These are phyloP conservation scores for Bathynomus jamesi DNA, from an alignment of 1,140 invertebrate genomes.

Conservation along the genomic window DNA sequence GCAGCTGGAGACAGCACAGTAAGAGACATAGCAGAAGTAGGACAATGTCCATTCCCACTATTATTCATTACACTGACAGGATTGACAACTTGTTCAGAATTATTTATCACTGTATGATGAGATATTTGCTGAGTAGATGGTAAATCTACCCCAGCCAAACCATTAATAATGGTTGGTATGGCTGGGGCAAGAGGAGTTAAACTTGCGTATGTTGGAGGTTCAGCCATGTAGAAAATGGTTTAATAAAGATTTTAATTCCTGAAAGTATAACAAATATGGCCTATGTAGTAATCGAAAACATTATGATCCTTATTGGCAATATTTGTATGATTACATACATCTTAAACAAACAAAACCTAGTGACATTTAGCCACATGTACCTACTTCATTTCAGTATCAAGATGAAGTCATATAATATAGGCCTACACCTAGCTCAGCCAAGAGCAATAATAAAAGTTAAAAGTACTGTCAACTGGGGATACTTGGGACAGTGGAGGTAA, in stretches of 20 bases:
- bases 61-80: not conserved
- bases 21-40: not conserved
- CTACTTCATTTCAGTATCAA: too few relatives aligned
- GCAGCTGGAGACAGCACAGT: slow-evolving; percentile 5
- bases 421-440: too few relatives aligned
- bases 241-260: not conserved
- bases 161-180: slow-evolving; percentile 34
- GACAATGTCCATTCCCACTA: not conserved
- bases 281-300: too few relatives aligned
- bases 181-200: slow-evolving; percentile 19
- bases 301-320: too few relatives aligned
- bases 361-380: too few relatives aligned
- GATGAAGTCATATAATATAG: too few relatives aligned
- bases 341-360: too few relatives aligned
- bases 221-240: not conserved
- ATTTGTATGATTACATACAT: too few relatives aligned
- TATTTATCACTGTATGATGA: slow-evolving; percentile 15
- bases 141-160: slow-evolving; percentile 29
- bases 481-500: too few relatives aligned
- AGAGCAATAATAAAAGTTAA: too few relatives aligned
- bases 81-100: slow-evolving; percentile 15
- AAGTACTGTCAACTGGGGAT: too few relatives aligned
- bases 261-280: too few relatives aligned
- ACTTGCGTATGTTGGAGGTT: slow-evolving; percentile 29
- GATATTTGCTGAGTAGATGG: slow-evolving; percentile 16